phyloP scores from a whole-genome alignment of 2,797 vertebrate species.

The Hippocampus kuda region DNA sequence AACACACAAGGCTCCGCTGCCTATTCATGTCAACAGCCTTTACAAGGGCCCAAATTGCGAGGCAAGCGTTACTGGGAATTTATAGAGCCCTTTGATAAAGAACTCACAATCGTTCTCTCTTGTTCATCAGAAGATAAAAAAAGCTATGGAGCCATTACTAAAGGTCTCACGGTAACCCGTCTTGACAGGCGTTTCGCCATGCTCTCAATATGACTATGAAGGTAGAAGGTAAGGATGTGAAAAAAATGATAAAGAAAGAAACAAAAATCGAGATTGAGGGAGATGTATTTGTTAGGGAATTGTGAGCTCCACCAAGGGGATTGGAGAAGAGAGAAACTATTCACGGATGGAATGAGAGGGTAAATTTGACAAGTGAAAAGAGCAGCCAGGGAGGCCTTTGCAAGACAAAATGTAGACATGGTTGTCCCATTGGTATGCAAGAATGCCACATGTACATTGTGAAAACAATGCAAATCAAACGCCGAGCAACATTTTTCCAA shows the following conservation, averaged over 20 bases:
- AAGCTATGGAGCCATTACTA: conserved; percentile 35
- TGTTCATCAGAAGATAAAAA: conserved; percentile 28
- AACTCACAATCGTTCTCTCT: conserved; percentile 25
- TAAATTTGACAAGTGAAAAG: conserved; percentile 38
- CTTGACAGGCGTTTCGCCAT: conserved; percentile 54
- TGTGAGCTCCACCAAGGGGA: conserved; percentile 16
- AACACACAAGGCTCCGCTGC: conserved; percentile 22
- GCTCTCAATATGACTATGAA: conserved; percentile 33
- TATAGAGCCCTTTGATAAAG: conserved; percentile 31
- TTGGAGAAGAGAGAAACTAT: conserved; percentile 15
- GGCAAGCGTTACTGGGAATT: conserved; percentile 25
- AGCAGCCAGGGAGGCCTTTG: conserved; percentile 23
- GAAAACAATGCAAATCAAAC: conserved; percentile 21
- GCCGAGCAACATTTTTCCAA: conserved; percentile 13
- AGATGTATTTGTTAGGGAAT: conserved; percentile 5
- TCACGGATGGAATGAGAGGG: conserved; percentile 22
- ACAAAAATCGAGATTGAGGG: conserved; percentile 1
- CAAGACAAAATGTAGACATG: conserved; percentile 31
- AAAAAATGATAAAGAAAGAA: conserved; percentile 23
- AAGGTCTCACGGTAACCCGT: conserved; percentile 52
- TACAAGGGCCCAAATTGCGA: conserved; percentile 22
- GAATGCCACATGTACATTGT: neutral
- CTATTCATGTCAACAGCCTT: conserved; percentile 42
- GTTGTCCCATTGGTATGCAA: conserved; percentile 34
- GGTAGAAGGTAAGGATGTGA: conserved; percentile 28